Percentiles rank a stretch among this genome's conserved stretches.
Conservation (phyloP, 1,140 invertebrate species). For the Grapholita molesta region DNA sequence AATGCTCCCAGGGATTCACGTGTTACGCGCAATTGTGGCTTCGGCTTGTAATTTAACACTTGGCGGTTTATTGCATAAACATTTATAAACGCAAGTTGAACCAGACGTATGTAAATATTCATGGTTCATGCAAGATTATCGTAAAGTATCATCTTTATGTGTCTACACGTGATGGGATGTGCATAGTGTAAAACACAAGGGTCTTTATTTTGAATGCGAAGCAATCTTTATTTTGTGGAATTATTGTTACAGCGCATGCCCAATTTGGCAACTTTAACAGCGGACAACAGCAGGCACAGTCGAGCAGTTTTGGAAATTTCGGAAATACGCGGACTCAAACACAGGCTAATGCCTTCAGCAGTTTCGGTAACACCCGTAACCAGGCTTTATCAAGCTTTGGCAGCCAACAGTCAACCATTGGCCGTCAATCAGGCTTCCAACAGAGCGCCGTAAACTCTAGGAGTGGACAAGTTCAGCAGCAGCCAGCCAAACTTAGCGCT, state of each 20-base stretch:
- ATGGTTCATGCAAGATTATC: background rate
- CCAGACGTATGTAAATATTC: background rate
- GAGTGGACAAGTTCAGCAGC: background rate
- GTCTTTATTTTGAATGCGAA: background rate
- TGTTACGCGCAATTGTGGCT: background rate
- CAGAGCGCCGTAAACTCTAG: constrained; percentile 25
- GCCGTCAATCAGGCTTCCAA: background rate
- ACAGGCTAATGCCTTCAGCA: background rate
- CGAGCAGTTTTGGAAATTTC: background rate
- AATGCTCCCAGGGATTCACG: background rate
- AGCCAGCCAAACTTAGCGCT: constrained; percentile 20
- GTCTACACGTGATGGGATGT: background rate
- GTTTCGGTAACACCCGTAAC: constrained; percentile 2
- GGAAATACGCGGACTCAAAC: background rate
- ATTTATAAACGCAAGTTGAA: background rate
- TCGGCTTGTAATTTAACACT: background rate
- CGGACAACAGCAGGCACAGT: background rate
- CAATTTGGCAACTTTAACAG: constrained; percentile 29
- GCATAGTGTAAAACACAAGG: background rate
- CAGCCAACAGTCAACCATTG: background rate
- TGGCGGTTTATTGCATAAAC: background rate
- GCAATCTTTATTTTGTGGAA: background rate
- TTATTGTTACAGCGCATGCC: constrained; percentile 29
- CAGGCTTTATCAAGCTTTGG: background rate
- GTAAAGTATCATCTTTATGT: background rate